phyloP scores from a whole-genome alignment of 2,888 invertebrate genomes.

The Disparrhopalites patrizii region DNA sequence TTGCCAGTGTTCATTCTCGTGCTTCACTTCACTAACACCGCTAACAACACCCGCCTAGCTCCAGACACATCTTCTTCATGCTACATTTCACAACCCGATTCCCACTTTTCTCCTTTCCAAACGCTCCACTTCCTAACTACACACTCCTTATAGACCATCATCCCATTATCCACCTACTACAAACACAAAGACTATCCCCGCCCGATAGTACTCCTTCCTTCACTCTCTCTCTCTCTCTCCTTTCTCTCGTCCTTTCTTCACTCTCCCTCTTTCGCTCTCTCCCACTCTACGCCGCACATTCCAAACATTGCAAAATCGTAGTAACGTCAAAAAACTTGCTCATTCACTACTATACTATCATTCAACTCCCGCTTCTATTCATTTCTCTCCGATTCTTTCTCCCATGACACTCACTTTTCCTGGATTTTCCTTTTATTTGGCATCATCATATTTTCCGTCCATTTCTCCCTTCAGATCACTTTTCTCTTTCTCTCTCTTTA shows the following conservation, averaged over 20 bases:
- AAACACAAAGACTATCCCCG: background rate
- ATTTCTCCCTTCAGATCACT: too few species aligned
- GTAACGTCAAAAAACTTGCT: background rate
- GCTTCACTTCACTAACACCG: conserved; percentile 37
- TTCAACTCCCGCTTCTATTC: background rate
- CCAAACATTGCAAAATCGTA: conserved; percentile 15
- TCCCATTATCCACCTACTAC: conserved; percentile 32
- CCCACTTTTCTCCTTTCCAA: conserved; percentile 14
- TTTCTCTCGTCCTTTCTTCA: background rate
- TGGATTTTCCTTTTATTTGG: too few species aligned
- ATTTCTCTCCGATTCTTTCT: background rate
- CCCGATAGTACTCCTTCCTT: background rate
- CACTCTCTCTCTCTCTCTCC: background rate
- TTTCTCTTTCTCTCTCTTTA: too few species aligned
- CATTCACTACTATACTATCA: background rate
- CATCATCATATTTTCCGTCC: too few species aligned
- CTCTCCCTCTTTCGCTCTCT: background rate
- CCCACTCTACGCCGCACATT: background rate
- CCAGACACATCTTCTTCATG: conserved; percentile 35
- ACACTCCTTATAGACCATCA: conserved; percentile 23
- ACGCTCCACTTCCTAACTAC: conserved; percentile 25
- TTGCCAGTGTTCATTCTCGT: conserved; percentile 30
- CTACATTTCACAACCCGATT: conserved; percentile 34
- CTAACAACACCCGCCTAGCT: conserved; percentile 32
- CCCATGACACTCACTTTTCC: background rate